Evolutionary conservation across 92 coral and sea anemone genomes (phyloP).

Genomic region (Phymanthus crucifer): DNA sequence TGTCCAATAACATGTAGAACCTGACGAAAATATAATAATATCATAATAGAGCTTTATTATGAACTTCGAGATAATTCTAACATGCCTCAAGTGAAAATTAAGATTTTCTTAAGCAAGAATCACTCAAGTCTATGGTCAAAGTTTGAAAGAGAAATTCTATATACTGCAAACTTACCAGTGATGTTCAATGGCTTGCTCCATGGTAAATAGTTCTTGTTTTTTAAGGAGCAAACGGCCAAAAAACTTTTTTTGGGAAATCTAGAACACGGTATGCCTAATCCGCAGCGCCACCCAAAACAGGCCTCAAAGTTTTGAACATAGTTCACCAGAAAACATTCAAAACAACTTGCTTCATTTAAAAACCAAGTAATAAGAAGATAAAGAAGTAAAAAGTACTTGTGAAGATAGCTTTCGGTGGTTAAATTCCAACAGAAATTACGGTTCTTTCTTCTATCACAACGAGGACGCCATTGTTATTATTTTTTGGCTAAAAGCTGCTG

Average conservation of each 20-base stretch:
- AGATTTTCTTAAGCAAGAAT: no score
- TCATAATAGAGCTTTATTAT: no score
- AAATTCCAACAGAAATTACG: not conserved
- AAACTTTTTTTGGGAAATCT: not conserved
- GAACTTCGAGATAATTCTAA: not conserved
- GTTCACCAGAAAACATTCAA: not conserved
- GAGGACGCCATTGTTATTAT: constrained; percentile 40
- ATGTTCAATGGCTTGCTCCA: constrained; percentile 66
- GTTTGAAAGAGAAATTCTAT: not conserved
- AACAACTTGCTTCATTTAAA: not conserved
- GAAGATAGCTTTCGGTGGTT: not conserved
- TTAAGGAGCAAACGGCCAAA: not conserved
- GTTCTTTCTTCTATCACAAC: not conserved
- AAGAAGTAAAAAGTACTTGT: not conserved
- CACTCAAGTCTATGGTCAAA: no score
- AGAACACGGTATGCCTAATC: not conserved
- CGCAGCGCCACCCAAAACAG: not conserved
- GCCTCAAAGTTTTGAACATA: not conserved
- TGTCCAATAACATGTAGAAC: constrained; percentile 81
- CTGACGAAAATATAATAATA: constrained; percentile 29
- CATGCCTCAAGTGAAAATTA: not conserved
- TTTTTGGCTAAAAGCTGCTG: not conserved
- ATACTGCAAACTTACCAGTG: constrained; percentile 53
- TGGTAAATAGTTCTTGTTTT: constrained; percentile 1
- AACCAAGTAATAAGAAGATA: not conserved